Percentiles rank a stretch among this genome's conserved stretches.
These are phyloP conservation scores for Venustaconcha ellipsiformis DNA, from an alignment of 1,140 invertebrate species.

Conservation along the genomic window DNA sequence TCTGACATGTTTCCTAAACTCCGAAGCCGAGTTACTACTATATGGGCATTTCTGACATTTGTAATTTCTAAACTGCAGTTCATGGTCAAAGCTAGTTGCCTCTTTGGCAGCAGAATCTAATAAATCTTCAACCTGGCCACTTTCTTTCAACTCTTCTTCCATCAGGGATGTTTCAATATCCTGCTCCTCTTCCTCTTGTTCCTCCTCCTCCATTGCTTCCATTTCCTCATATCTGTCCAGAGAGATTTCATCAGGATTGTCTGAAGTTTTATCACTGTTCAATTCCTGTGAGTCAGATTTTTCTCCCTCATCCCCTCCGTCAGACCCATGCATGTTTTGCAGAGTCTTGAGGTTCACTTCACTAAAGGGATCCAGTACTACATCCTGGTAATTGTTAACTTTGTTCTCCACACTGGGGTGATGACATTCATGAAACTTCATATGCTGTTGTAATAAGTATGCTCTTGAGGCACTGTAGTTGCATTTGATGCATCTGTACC, in stretches of 20 bases:
- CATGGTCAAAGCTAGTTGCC: slow-evolving; percentile 20
- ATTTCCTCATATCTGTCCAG: slow-evolving; percentile 34
- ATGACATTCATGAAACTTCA: slow-evolving; percentile 43
- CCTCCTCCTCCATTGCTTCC: slow-evolving; percentile 17
- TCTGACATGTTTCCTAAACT: slow-evolving; percentile 44
- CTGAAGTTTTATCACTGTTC: slow-evolving; percentile 2
- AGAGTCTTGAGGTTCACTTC: slow-evolving; percentile 22
- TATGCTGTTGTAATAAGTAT: slow-evolving; percentile 44
- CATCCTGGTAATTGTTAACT: slow-evolving; percentile 36
- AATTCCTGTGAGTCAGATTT: background rate
- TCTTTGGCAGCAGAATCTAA: slow-evolving; percentile 32
- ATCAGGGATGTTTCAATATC: slow-evolving; percentile 21
- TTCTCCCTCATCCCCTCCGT: slow-evolving; percentile 9
- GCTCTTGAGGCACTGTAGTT: slow-evolving; percentile 33
- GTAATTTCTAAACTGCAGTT: slow-evolving; percentile 39
- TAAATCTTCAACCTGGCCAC: slow-evolving; percentile 2
- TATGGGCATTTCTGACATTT: slow-evolving; percentile 52
- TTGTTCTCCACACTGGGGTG: slow-evolving; percentile 19
- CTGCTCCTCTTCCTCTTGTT: slow-evolving; percentile 33
- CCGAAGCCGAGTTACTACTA: slow-evolving; percentile 42
- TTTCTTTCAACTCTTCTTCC: slow-evolving; percentile 33
- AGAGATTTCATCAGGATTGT: slow-evolving; percentile 24
- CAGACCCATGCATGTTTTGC: slow-evolving; percentile 17
- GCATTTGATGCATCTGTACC: slow-evolving; percentile 51
- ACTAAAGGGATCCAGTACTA: slow-evolving; percentile 49